These are phyloP conservation scores for Carlito syrichta DNA, from an alignment of 2,113 vertebrate species.

Conservation along the genomic window DNA sequence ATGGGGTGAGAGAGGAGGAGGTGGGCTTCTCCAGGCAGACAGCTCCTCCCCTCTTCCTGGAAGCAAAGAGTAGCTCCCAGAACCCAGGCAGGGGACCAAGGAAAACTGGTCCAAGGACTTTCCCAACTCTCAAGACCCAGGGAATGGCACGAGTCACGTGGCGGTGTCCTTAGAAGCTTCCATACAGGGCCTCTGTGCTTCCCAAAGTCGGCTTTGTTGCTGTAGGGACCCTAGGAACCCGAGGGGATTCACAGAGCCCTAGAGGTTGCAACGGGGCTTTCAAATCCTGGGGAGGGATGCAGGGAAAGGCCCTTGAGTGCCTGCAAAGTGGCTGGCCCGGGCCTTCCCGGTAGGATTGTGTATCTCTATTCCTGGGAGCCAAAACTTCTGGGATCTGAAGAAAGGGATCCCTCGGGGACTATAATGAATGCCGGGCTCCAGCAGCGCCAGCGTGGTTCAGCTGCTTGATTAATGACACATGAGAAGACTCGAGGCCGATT, in stretches of 20 bases:
- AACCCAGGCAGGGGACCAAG: background rate
- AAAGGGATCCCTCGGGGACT: slow-evolving; percentile 32
- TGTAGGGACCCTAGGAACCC: background rate
- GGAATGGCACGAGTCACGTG: background rate
- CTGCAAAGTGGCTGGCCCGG: background rate
- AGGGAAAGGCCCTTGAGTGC: background rate
- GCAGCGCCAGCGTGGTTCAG: background rate
- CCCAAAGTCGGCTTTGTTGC: background rate
- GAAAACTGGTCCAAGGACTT: background rate
- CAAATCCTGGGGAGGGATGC: background rate
- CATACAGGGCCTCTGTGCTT: background rate
- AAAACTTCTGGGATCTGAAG: slow-evolving; percentile 29
- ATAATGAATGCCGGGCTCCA: background rate
- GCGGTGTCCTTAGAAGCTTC: background rate
- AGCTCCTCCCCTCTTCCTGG: background rate
- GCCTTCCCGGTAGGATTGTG: slow-evolving; percentile 57
- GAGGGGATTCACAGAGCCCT: background rate
- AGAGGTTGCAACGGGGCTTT: background rate
- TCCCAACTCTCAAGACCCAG: background rate
- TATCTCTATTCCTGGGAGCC: slow-evolving; percentile 46
- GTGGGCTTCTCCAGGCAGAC: background rate
- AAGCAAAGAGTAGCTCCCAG: background rate
- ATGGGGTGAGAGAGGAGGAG: background rate
- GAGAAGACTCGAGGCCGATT: slow-evolving; percentile 23
- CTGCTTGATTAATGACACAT: slow-evolving; percentile 58